phyloP scores from a whole-genome alignment of 2,797 vertebrate genomes.

The Chrysocyon brachyurus region DNA sequence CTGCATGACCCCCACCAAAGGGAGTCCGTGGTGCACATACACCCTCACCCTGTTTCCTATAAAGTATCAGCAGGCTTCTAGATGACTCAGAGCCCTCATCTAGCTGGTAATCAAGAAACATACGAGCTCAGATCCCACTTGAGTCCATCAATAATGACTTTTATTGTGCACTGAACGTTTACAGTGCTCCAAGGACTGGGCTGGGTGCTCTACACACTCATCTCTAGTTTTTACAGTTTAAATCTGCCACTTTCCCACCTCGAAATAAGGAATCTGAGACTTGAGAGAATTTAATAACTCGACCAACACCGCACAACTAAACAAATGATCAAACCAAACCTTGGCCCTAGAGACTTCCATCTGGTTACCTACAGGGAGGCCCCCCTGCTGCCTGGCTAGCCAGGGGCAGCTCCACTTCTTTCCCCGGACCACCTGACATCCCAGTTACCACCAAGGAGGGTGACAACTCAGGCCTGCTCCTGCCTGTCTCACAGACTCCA shows the following conservation, averaged over 20 bases:
- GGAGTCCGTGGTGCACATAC: not conserved
- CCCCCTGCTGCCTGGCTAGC: not conserved
- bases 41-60: not conserved
- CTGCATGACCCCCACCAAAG: not conserved
- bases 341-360: not conserved
- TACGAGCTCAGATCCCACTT: not conserved
- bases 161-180: not conserved
- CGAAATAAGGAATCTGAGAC: not conserved
- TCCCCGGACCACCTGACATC: not conserved
- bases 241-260: not conserved
- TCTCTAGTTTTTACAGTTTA: not conserved
- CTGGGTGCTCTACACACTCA: not conserved
- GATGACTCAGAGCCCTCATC: not conserved
- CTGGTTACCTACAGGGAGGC: not conserved
- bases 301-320: not conserved
- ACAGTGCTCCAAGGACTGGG: not conserved
- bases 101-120: not conserved
- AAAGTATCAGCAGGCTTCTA: not conserved
- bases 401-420: not conserved
- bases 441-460: not conserved
- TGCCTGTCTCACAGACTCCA: constrained; percentile 48
- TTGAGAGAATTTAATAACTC: not conserved
- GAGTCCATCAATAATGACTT: not conserved
- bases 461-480: not conserved
- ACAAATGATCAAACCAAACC: not conserved